Percentiles rank a stretch among this genome's conserved stretches.
These are phyloP conservation scores for Antitype chi DNA, from an alignment of 2,888 invertebrate genomes.

Conservation along the genomic window DNA sequence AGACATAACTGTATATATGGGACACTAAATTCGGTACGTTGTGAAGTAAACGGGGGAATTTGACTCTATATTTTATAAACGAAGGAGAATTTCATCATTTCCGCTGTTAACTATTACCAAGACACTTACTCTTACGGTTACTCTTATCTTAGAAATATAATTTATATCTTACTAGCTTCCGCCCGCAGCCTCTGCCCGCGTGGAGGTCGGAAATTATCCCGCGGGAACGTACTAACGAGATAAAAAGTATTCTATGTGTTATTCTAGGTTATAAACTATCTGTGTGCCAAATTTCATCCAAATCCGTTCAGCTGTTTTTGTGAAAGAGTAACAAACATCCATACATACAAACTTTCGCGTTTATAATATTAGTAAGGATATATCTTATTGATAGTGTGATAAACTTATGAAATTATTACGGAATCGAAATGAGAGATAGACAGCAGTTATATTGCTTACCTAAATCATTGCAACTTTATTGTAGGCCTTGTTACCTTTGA, in stretches of 20 bases:
- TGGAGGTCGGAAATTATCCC: too few species aligned
- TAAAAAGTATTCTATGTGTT: too few species aligned
- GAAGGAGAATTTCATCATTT: not conserved
- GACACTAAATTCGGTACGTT: not conserved
- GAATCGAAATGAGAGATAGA: not conserved
- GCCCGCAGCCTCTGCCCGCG: too few species aligned
- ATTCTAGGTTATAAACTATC: too few species aligned
- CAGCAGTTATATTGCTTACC: not conserved
- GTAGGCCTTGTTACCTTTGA: not conserved
- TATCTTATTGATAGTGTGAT: not conserved
- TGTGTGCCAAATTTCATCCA: too few species aligned
- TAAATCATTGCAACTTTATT: not conserved
- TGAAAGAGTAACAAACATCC: too few species aligned
- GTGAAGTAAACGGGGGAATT: slow-evolving; percentile 16
- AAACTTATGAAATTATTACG: not conserved
- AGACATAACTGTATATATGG: slow-evolving; percentile 10
- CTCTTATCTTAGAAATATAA: not conserved
- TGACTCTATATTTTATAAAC: not conserved
- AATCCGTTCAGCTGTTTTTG: too few species aligned
- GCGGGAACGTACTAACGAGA: too few species aligned
- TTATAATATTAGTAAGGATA: too few species aligned
- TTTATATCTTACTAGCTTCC: not conserved
- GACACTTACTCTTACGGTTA: not conserved
- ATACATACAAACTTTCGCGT: too few species aligned
- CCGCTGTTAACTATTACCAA: not conserved